Base-by-base conservation (phyloP, 2,113 vertebrate species). In the Columba janthina region DNA sequence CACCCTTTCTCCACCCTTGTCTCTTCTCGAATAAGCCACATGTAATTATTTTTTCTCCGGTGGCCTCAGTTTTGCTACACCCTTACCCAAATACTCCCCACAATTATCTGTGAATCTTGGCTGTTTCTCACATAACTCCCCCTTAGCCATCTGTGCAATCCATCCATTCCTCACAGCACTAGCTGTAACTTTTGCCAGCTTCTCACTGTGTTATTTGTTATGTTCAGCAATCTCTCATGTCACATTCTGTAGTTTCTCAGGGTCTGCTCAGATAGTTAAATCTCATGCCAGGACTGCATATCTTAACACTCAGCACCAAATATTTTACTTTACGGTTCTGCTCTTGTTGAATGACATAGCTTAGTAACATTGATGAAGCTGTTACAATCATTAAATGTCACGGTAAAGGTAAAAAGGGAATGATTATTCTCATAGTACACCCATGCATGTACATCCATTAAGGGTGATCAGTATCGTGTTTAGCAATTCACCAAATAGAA, bases 201-300 rank as follows among this genome's bases (percentile, higher is more conserved):
- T 54, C 90, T 89, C 66, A 54, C 88, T 93, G 81, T 66, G 77
- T 89, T 95, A 85, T 88, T 91, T 91, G 69, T 82, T 85, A 54
- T 50, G 61, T 82, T 93, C 81, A 89, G 81, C 74, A 81, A 85
- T 93, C 88, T 88, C 38, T 88, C 85, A 81, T 34, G 18, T 90
- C 70, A 89, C 3, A 0, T 82, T 91, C 70, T 60, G 15, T 67
- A 58, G 78, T 79, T 93, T 78, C 61, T 67, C 53, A 32, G 58
- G 57, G 62, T 40, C 79, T 90, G 53, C 88, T 86, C 48, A 12
- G 53, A 54, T 28, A 79, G 54, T 26, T 83, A 57, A 76, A 53
- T 24, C 44, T 94, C 44, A 64, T 73, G 50, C 50, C 4, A 2
- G 25, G 29, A 14, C 6, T 75, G 73, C 46, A 57, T 80, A 74